A percentile compares a stretch with the other conserved stretches of the same genome.
These are phyloP conservation scores for Cryptus armator DNA, from an alignment of 2,888 invertebrate genomes.

Conservation along the genomic window DNA sequence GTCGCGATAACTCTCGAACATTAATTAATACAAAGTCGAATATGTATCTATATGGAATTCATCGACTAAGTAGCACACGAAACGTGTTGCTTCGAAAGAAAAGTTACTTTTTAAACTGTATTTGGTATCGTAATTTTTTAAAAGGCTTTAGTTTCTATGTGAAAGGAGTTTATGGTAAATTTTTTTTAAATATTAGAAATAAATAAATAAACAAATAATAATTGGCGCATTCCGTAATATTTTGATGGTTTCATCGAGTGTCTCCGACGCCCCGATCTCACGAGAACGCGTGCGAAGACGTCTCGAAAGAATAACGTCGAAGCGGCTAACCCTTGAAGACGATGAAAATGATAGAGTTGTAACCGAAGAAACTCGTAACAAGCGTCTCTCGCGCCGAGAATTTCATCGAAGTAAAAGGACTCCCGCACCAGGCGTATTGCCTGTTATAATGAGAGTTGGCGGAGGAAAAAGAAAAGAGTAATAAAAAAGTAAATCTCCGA, in stretches of 20 bases:
- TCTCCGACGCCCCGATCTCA: too few relatives aligned
- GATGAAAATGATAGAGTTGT: constrained; percentile 25
- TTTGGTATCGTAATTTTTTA: too few relatives aligned
- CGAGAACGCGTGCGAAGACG: too few relatives aligned
- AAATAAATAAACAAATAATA: too few relatives aligned
- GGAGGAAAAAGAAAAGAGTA: constrained; percentile 3
- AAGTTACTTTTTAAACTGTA: too few relatives aligned
- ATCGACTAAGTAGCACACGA: too few relatives aligned
- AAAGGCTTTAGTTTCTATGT: too few relatives aligned
- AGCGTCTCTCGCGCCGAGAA: background rate
- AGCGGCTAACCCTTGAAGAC: constrained; percentile 6
- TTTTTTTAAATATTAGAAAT: too few relatives aligned
- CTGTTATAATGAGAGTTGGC: constrained; percentile 37
- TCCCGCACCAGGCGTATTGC: constrained; percentile 20
- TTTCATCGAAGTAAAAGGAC: constrained; percentile 5
- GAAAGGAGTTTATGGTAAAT: too few relatives aligned
- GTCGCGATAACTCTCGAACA: background rate
- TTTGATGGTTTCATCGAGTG: too few relatives aligned
- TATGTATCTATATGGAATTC: background rate
- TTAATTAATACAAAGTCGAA: background rate
- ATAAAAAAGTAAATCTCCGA: constrained; percentile 29
- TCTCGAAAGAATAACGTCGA: background rate
- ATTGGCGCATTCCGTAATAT: too few relatives aligned
- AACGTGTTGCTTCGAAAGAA: too few relatives aligned
- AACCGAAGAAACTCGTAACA: constrained; percentile 23